phyloP scores from a whole-genome alignment of 2,113 vertebrate genomes.

The Mobula hypostoma region DNA sequence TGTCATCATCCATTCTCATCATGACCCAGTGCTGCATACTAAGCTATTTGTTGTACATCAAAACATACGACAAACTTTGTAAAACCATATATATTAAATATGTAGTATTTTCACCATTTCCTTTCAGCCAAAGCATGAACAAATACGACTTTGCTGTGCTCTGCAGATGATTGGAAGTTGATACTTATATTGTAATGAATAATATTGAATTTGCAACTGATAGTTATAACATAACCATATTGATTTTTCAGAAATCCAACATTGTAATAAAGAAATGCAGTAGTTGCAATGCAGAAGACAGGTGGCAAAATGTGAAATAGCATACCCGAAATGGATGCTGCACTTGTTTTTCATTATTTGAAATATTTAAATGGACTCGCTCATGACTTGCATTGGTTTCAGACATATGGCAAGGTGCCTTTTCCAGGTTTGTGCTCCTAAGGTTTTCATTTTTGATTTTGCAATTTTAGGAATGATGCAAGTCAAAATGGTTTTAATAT shows the following conservation, averaged over 20 bases:
- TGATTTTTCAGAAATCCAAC: constrained; percentile 30
- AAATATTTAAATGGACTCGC: background rate
- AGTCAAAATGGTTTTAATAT: background rate
- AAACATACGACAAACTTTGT: background rate
- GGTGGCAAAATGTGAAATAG: constrained; percentile 8
- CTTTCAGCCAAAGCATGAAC: background rate
- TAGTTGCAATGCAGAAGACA: background rate
- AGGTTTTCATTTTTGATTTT: background rate
- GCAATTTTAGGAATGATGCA: background rate
- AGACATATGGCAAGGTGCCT: background rate
- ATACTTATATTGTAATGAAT: constrained; percentile 5
- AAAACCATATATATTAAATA: background rate
- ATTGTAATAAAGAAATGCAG: background rate
- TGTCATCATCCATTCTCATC: constrained; percentile 46
- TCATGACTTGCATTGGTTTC: background rate
- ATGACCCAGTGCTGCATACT: constrained; percentile 37
- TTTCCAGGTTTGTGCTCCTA: background rate
- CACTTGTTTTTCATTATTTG: background rate
- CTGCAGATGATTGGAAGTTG: background rate
- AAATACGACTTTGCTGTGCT: background rate
- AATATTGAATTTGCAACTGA: background rate
- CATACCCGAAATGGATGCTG: background rate
- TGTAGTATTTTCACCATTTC: background rate
- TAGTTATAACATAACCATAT: background rate
- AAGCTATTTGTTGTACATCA: background rate